Conservation (phyloP, 2,797 vertebrate species). For the Chromis chromis region DNA sequence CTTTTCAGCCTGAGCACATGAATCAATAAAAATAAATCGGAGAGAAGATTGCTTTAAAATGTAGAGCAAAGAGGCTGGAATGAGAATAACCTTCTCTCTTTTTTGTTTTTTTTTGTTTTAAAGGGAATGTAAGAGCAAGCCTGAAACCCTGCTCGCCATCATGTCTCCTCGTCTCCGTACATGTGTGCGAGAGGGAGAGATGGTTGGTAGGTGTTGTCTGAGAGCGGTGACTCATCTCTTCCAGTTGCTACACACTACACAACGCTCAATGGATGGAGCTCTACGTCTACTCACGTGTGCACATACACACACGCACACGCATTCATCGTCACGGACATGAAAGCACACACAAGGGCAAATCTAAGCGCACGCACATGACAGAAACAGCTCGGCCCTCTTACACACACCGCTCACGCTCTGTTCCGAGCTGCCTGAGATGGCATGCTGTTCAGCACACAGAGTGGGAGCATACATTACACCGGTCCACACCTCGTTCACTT, state of each 20-base stretch:
- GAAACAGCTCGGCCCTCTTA: slow-evolving; percentile 29
- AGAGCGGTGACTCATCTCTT: slow-evolving; percentile 78
- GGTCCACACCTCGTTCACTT: slow-evolving; percentile 13
- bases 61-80: slow-evolving; percentile 25
- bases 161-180: slow-evolving; percentile 10
- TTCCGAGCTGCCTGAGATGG: slow-evolving; percentile 29
- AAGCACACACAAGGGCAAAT: neutral
- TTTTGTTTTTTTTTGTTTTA: neutral
- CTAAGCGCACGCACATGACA: neutral
- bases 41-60: slow-evolving; percentile 47
- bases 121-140: slow-evolving; percentile 11
- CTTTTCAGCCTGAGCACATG: slow-evolving; percentile 5
- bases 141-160: slow-evolving; percentile 14
- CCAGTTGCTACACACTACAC: slow-evolving; percentile 45
- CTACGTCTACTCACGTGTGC: slow-evolving; percentile 16
- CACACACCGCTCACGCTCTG: slow-evolving; percentile 43
- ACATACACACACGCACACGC: neutral
- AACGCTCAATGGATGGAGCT: slow-evolving; percentile 54
- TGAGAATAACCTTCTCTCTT: slow-evolving; percentile 14
- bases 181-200: slow-evolving; percentile 18
- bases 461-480: slow-evolving; percentile 46
- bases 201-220: slow-evolving; percentile 67
- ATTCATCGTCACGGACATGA: neutral
- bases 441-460: slow-evolving; percentile 44
- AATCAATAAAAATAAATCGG: slow-evolving; percentile 68